Evolutionary conservation across 1,140 invertebrate genomes (phyloP), one percentile per base, ranked within the genome.

Genomic region (Drosophila bifasciata): DNA sequence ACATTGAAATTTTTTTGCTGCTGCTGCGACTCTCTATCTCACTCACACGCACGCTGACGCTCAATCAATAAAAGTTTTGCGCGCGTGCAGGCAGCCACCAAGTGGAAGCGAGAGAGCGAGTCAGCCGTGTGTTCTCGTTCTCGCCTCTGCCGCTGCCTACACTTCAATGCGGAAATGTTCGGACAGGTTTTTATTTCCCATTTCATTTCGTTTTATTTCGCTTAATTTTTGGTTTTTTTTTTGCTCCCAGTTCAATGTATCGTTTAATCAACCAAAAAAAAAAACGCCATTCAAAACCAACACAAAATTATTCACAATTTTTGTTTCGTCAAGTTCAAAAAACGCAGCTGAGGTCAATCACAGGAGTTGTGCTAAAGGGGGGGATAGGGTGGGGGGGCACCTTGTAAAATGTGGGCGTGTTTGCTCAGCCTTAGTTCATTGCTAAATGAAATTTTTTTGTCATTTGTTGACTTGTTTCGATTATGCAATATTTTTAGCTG

Each of bases 141-240:
- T 36, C 3, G 11, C 11, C 32, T 3, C 9, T 23, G 32, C 3
- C 3, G 9, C 32, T 44, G 45, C 41, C 19, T 28, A 58, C 53
- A 59, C 56, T 62, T 52, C 62, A 88, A 86, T 86, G 83, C 83
- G 83, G 83, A 86, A 86, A 86, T 88, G 78, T 83, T 78, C 77
- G 60, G 55, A 88, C 83, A 88, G 83, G 83, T 86, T 86, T 76
- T 39, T 52, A 53, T 64, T 23, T 48, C 36, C 43, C 28, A 16
- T 63, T 43, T 45, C 45, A 23, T 13, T 41, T 61, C 45, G 45
- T 4, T 25, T 32, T 23, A 50, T 21, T 41, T 43, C 23, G 44
- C 23, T 58, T 23, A 48, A 58, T 49, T 39, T 49, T 15, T 39
- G 28, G 32, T 46, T 25, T 44, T 56, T 59, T 44, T 66, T 41